These are phyloP conservation scores for Morpho helenor DNA, from an alignment of 2,888 invertebrate species.

Conservation along the genomic window DNA sequence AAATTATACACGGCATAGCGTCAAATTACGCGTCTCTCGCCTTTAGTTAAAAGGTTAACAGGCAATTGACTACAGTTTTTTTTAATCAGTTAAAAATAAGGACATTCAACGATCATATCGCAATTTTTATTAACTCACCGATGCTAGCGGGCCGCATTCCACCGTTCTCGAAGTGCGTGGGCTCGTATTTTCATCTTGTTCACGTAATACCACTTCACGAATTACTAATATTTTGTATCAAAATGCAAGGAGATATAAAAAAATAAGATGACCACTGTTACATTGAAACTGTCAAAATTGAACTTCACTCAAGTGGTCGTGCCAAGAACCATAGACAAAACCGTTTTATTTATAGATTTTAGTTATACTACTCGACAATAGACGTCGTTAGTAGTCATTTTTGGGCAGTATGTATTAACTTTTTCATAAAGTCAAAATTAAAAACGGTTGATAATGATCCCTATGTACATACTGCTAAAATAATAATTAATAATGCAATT, in stretches of 20 bases:
- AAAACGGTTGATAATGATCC: too few species aligned
- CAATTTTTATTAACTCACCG: constrained; percentile 56
- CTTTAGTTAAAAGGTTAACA: constrained; percentile 80
- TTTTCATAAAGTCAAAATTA: too few species aligned
- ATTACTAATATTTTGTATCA: constrained; percentile 78
- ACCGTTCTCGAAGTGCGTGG: constrained; percentile 74
- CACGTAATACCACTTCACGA: constrained; percentile 77
- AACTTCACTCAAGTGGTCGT: constrained; percentile 69
- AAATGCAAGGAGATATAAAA: constrained; percentile 77
- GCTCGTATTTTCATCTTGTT: constrained; percentile 77
- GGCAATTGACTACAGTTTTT: constrained; percentile 78
- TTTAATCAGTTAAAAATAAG: constrained; percentile 79
- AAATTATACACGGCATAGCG: constrained; percentile 76
- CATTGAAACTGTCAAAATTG: constrained; percentile 77
- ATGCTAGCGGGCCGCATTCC: constrained; percentile 75
- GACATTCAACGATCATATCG: constrained; percentile 48
- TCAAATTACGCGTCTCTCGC: constrained; percentile 78
- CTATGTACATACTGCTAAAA: too few species aligned
- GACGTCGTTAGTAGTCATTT: constrained; percentile 14
- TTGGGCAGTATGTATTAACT: too few species aligned
- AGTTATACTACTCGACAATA: constrained; percentile 44
- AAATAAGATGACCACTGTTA: constrained; percentile 75
- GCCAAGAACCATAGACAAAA: constrained; percentile 74
- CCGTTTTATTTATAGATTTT: constrained; percentile 62
- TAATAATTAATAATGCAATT: too few species aligned